These are phyloP conservation scores for Cerastis rubricosa DNA, from an alignment of 2,888 invertebrate species.

Conservation along the genomic window DNA sequence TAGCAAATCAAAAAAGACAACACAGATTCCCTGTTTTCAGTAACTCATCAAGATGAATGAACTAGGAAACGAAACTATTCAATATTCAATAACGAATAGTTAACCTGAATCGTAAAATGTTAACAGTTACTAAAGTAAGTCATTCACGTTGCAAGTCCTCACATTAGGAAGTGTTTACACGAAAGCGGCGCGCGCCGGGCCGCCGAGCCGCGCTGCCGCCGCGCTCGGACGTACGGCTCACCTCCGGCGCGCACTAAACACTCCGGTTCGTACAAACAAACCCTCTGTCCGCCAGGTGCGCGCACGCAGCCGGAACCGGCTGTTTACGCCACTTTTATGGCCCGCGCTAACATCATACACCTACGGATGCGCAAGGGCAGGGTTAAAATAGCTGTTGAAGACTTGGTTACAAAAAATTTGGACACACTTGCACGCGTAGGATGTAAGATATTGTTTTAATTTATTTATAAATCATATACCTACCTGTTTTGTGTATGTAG, in stretches of 20 bases:
- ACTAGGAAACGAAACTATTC: conserved; percentile 23
- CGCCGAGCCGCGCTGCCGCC: not conserved
- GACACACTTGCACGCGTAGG: not conserved
- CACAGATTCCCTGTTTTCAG: not conserved
- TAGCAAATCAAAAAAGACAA: not conserved
- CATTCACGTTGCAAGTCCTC: conserved; percentile 41
- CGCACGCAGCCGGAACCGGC: conserved; percentile 84
- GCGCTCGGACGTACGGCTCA: conserved; percentile 44
- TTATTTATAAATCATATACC: not conserved
- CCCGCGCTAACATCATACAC: conserved; percentile 71
- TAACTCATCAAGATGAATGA: not conserved
- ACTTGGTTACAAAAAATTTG: conserved; percentile 46
- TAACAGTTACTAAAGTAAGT: conserved; percentile 23
- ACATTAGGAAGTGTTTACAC: conserved; percentile 53
- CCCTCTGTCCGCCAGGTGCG: conserved; percentile 80
- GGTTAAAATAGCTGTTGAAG: conserved; percentile 59
- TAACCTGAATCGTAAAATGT: conserved; percentile 3
- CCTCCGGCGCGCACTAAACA: conserved; percentile 51
- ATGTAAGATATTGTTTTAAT: not conserved
- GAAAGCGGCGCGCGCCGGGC: not conserved
- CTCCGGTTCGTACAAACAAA: conserved; percentile 58
- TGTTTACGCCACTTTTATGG: conserved; percentile 83
- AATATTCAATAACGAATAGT: not conserved
- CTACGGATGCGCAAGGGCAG: conserved; percentile 69
- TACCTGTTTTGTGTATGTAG: not conserved